Conservation (phyloP, 2,797 vertebrate species). For the Picus viridis region DNA sequence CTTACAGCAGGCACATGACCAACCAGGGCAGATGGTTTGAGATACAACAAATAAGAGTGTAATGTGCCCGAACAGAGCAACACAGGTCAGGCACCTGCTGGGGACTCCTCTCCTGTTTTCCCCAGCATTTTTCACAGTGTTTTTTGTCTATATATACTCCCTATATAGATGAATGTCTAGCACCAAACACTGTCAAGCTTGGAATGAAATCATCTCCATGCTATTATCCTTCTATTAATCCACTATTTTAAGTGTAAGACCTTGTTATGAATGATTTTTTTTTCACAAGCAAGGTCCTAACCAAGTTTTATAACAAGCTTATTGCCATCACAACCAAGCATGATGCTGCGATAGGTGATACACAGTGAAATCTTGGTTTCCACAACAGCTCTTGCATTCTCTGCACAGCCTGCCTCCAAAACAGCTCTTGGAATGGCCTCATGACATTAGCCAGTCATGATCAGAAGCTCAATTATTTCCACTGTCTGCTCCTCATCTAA, state of each 20-base stretch:
- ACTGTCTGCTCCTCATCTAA: background rate
- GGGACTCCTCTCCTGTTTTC: background rate
- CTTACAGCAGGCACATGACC: background rate
- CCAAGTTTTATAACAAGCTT: background rate
- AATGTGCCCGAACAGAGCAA: fast-evolving
- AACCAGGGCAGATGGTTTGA: fast-evolving
- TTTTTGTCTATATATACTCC: background rate
- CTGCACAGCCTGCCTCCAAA: fast-evolving
- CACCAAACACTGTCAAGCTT: fast-evolving
- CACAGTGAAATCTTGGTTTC: background rate
- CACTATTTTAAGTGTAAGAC: fast-evolving
- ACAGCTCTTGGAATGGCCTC: fast-evolving
- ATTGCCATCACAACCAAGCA: background rate
- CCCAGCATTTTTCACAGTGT: background rate
- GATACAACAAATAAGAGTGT: background rate
- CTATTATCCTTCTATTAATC: no score
- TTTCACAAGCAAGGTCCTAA: background rate
- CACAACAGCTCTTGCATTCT: background rate
- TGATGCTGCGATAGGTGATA: fast-evolving
- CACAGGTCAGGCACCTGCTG: background rate
- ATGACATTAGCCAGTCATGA: fast-evolving
- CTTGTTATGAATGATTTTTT: background rate
- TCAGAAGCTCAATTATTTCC: background rate
- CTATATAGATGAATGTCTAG: background rate
- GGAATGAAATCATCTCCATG: background rate